Evolutionary conservation across 2,113 vertebrate genomes (phyloP).

Genomic region (Ceyx melanurus): DNA sequence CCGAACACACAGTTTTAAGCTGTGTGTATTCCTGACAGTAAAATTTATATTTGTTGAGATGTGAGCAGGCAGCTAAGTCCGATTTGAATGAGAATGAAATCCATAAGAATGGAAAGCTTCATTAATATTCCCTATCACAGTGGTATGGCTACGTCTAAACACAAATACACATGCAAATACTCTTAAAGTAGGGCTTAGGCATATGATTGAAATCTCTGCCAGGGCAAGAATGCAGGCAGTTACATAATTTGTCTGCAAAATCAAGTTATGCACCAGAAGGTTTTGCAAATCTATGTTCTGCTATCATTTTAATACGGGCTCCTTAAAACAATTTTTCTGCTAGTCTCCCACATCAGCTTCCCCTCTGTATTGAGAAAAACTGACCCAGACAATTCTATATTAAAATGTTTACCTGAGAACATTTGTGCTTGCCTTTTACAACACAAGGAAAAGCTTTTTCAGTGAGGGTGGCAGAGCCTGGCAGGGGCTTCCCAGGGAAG

Average conservation of each 20-base stretch:
- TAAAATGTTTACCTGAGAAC: not conserved
- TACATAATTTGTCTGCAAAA: not conserved
- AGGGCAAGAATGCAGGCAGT: not conserved
- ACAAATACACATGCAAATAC: not conserved
- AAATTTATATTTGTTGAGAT: not conserved
- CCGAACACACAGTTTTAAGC: not conserved
- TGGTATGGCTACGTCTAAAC: not conserved
- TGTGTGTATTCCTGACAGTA: not conserved
- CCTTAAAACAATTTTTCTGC: not conserved
- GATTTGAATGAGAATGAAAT: constrained; percentile 1
- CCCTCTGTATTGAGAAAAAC: not conserved
- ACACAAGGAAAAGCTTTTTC: too few relatives aligned
- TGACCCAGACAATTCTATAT: not conserved
- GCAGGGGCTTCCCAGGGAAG: too few relatives aligned
- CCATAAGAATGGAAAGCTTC: not conserved
- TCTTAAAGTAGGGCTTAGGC: not conserved
- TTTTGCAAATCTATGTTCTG: not conserved
- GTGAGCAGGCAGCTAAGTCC: not conserved
- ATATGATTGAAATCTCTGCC: not conserved
- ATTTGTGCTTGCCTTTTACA: not conserved
- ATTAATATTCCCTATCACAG: constrained; percentile 17
- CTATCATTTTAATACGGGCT: not conserved
- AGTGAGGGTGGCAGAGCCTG: too few relatives aligned
- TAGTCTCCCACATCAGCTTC: not conserved
- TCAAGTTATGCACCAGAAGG: not conserved